A percentile compares a stretch with the other conserved stretches of the same genome.
Conservation (phyloP, 64 coral and sea anemone genomes). For the Anthopleura sola region DNA sequence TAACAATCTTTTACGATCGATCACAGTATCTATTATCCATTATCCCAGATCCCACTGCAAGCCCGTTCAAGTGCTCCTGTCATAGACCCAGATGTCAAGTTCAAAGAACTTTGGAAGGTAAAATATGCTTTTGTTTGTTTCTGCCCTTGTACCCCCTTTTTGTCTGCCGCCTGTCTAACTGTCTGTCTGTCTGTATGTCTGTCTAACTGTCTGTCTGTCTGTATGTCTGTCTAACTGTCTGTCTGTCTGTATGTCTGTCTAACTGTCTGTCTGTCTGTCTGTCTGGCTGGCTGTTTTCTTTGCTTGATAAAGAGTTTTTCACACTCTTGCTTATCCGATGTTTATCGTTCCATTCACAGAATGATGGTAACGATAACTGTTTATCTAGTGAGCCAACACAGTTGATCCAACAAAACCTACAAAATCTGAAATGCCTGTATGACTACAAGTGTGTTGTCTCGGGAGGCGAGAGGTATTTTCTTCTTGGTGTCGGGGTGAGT, state of each 20-base stretch:
- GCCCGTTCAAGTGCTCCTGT: slow-evolving; percentile 56
- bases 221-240: no score
- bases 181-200: no score
- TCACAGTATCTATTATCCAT: background rate
- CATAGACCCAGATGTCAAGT: slow-evolving; percentile 66
- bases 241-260: no score
- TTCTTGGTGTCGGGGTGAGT: slow-evolving; percentile 90
- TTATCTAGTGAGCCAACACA: slow-evolving; percentile 45
- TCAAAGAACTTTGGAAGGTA: slow-evolving; percentile 87
- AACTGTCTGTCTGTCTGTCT: no score
- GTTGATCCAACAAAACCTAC: slow-evolving; percentile 59
- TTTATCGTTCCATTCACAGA: slow-evolving; percentile 22
- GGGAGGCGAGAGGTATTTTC: slow-evolving; percentile 79
- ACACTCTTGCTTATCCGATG: no score
- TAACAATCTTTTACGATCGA: no score
- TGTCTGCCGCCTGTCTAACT: no score
- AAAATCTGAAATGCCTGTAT: slow-evolving; percentile 78
- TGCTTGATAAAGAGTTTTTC: no score
- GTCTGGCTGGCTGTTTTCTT: no score
- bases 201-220: no score
- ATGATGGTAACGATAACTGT: slow-evolving; percentile 62
- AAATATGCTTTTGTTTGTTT: background rate
- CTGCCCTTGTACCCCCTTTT: no score
- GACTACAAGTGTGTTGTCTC: slow-evolving; percentile 94
- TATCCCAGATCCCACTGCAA: slow-evolving; percentile 67